Evolutionary conservation across 1,140 invertebrate species (phyloP), one percentile per base, ranked within the genome.

Genomic region (Batillaria attramentaria): DNA sequence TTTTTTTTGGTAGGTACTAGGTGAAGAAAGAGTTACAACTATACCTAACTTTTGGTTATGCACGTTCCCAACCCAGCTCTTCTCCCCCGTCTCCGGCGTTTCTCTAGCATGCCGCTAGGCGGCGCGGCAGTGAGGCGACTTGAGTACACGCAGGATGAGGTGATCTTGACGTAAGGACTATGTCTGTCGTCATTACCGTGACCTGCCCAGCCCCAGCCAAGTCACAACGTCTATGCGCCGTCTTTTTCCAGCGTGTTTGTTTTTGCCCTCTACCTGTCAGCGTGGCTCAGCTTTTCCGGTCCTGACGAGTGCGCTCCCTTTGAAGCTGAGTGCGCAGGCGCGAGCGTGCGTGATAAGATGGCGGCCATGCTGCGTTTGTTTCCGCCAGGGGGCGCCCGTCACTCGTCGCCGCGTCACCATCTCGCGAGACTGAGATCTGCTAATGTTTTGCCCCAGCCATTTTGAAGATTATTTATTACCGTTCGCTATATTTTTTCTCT

Each of bases 351-450:
- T 35, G 65, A 68, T 68, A 68, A 68, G 37, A 68, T 68, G 65
- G 65, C 65, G 65, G 65, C 28, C 65, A 37, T 1, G 33, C 65
- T 24, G 62, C 65, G 65, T 13, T 28, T 33, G 65, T 24, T 68
- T 68, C 65, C 65, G 65, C n/a, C 65, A 68, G 65, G 65, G 65
- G 65, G 65, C 65, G 65, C 65, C 37, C 65, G 65, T 68, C 65
- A 33, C 28, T 68, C 65, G 65, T 68, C 65, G 65, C 65, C 35
- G 20, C 65, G 65, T 68, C 65, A 35, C 28, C 65, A 68, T 68
- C 65, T 68, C 65, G 28, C 65, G 46, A 8, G 46, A 24, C 46
- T 13, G 46, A 8, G 46, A 13, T 10, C 10, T n/a, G n/a, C n/a
- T n/a, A n/a, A n/a, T n/a, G n/a, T n/a, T n/a, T n/a, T n/a, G n/a